These are phyloP conservation scores for Podarcis siculus DNA, from an alignment of 2,797 vertebrate species.

Conservation along the genomic window DNA sequence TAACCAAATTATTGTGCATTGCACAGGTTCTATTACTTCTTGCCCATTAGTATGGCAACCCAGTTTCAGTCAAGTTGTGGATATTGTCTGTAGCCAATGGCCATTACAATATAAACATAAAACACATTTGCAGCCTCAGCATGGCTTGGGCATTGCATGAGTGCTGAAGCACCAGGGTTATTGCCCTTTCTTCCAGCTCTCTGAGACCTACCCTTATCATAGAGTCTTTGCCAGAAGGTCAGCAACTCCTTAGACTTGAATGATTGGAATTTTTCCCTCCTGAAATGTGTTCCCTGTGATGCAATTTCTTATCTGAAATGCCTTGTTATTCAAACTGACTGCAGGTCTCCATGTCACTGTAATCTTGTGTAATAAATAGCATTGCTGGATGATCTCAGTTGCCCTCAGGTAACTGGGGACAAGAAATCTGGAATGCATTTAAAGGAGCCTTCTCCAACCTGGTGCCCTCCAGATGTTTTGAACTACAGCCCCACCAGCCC, in stretches of 20 bases:
- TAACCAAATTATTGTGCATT: not conserved
- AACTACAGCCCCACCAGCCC: too few species aligned
- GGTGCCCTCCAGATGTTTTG: too few species aligned
- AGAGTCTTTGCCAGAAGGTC: constrained; percentile 26
- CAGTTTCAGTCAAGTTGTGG: too few species aligned
- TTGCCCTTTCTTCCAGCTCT: not conserved
- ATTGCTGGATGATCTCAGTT: constrained; percentile 24
- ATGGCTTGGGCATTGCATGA: not conserved
- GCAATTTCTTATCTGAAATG: constrained; percentile 34
- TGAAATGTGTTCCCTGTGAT: constrained; percentile 37
- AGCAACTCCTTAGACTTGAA: constrained; percentile 18
- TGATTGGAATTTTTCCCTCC: not conserved
- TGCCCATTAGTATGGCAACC: not conserved
- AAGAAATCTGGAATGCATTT: not conserved
- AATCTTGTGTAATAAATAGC: constrained; percentile 32
- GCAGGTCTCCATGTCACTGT: constrained; percentile 26
- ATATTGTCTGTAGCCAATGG: too few species aligned
- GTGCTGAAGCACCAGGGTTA: not conserved
- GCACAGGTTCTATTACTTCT: not conserved
- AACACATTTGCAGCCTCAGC: not conserved
- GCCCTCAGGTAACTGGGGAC: constrained; percentile 1
- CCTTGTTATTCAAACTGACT: constrained; percentile 32
- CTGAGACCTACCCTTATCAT: constrained; percentile 3
- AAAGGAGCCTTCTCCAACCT: not conserved
- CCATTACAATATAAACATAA: too few species aligned